Base-by-base conservation (phyloP, 2,113 vertebrate genomes). In the Neotoma lepida region DNA sequence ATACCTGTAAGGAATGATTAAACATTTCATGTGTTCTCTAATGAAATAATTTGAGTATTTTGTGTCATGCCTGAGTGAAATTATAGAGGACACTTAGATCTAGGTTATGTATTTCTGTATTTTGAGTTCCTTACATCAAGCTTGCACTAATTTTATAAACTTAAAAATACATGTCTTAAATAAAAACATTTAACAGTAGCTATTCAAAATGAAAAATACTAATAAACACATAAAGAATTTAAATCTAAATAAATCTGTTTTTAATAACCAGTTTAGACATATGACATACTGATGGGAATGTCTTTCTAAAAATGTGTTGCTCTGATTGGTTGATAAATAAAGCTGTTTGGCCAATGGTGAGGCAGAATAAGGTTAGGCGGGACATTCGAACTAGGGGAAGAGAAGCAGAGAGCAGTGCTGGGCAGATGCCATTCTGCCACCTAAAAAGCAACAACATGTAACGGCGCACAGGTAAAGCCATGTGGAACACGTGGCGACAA, bases 21-120 rank as follows among this genome's bases (percentile, higher is more conserved):
- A 98, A 98, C 5, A 86, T 51, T 86, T 85, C 81, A 80, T 22
- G 0, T 54, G 24, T 44, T 77, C 10, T 51, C 39, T 44, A 63
- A 66, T 51, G 77, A 80, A 81, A 70, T 24, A 33, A 81, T 26
- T 51, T 56, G 18, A 86, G 35, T 89, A 13, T 0, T 51, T 93
- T 84, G 63, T 80, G 54, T 77, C 56, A 2, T 28, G 8, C 10
- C 17, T 84, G 9, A 84, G 13, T 63, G 44, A 58, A 91, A 84
- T 87, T 61, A 77, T 5, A 41, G 4, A n/a, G 28, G 13, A 61
- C 41, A 2, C 6, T 33, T 6, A 22, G 2, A 51, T 90, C 14
- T 6, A 30, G 71, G 13, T 49, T 49, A 9, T 82, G 9, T 33
- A 54, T 9, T 12, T 86, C 20, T 44, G 0, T 44, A 71, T 86